Evolutionary conservation across 35 echinoderm and acorn worm species (phyloP).

Genomic region (Ophiothrix spiculata): DNA sequence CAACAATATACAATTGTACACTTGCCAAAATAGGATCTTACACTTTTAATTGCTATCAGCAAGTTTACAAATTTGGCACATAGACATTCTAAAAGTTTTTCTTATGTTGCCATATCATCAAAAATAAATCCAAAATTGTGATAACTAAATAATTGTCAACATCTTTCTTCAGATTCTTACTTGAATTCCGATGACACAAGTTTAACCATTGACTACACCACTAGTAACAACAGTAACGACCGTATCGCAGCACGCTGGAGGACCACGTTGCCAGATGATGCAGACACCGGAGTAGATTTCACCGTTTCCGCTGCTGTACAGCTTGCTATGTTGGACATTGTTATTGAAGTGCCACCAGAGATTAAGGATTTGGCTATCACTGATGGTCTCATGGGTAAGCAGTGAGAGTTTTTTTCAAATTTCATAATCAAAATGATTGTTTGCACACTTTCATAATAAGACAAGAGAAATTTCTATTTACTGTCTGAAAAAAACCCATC

Average conservation of each 20-base stretch:
- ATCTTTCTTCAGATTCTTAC: not conserved
- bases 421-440: no score
- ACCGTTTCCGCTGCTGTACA: not conserved
- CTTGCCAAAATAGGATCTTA: not conserved
- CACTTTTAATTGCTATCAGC: no score
- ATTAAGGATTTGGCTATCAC: not conserved
- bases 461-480: no score
- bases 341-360: not conserved
- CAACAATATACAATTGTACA: not conserved
- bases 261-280: not conserved
- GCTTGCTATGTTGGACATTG: not conserved
- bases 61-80: no score
- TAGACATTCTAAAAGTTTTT: not conserved
- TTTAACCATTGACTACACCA: not conserved
- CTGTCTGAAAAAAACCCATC: no score
- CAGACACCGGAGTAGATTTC: not conserved
- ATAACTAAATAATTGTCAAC: not conserved
- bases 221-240: not conserved
- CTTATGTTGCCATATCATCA: not conserved
- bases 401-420: no score
- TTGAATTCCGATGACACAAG: not conserved
- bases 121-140: not conserved
- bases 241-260: not conserved
- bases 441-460: no score
- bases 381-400: not conserved